These are phyloP conservation scores for Lysandra coridon DNA, from an alignment of 2,888 invertebrate genomes.

Conservation along the genomic window DNA sequence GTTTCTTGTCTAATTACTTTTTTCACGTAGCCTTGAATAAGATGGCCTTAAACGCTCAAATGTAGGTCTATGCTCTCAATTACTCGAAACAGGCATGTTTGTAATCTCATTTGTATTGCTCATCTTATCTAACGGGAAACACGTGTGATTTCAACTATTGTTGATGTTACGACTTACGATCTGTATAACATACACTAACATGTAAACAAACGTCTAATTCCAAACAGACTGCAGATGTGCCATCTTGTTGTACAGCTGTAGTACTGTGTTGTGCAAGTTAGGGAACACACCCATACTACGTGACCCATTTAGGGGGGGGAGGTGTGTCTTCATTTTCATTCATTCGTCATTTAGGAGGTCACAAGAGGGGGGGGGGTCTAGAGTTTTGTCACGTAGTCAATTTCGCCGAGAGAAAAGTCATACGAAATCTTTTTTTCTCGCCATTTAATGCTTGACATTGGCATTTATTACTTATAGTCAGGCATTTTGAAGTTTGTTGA, in stretches of 20 bases:
- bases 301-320: too few relatives aligned
- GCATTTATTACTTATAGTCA: too few relatives aligned
- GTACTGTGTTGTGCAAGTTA: neutral
- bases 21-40: neutral
- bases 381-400: too few relatives aligned
- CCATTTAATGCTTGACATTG: too few relatives aligned
- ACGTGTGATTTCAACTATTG: constrained; percentile 2
- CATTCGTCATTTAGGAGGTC: too few relatives aligned
- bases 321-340: too few relatives aligned
- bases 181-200: neutral
- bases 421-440: too few relatives aligned
- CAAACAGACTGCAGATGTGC: neutral
- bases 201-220: neutral
- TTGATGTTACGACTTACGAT: neutral
- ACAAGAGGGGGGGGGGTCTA: too few relatives aligned
- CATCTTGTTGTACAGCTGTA: neutral
- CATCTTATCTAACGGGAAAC: neutral
- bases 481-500: too few relatives aligned
- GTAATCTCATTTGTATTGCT: neutral
- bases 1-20: neutral
- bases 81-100: neutral
- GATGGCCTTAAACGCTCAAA: too few relatives aligned
- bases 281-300: too few relatives aligned
- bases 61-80: neutral
- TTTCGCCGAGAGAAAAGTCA: too few relatives aligned